A percentile compares a stretch with the other conserved stretches of the same genome.
Conservation (phyloP, 2,113 vertebrate genomes). For the Cheilinus undulatus region DNA sequence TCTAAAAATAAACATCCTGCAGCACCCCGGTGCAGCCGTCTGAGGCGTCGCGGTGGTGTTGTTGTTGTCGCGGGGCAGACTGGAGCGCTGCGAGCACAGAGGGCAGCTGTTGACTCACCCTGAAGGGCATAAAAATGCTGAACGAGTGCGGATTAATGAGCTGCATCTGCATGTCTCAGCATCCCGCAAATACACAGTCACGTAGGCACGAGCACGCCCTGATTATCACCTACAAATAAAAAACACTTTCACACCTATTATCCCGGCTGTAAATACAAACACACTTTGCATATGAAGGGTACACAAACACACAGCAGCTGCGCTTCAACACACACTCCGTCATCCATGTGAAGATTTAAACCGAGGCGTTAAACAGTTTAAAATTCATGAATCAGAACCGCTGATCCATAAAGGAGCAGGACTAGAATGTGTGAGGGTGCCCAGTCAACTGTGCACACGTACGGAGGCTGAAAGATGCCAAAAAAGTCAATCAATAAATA, state of each 20-base stretch:
- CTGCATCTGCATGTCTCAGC: slow-evolving; percentile 69
- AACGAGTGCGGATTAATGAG: slow-evolving; percentile 71
- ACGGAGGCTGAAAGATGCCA: too few species aligned
- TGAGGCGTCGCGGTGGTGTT: background rate
- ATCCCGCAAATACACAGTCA: slow-evolving; percentile 22
- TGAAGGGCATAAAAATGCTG: slow-evolving; percentile 76
- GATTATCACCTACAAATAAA: background rate
- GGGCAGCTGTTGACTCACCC: slow-evolving; percentile 73
- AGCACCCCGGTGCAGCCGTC: slow-evolving; percentile 6
- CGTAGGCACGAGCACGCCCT: background rate
- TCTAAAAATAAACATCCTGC: slow-evolving; percentile 44
- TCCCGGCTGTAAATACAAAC: slow-evolving; percentile 16
- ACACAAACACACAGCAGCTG: background rate
- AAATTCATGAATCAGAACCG: background rate
- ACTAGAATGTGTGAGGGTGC: slow-evolving; percentile 1
- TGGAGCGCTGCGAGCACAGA: slow-evolving; percentile 42
- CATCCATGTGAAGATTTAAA: background rate
- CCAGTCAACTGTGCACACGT: background rate
- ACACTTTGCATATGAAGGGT: slow-evolving; percentile 20
- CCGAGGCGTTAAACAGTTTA: background rate
- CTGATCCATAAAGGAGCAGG: slow-evolving; percentile 20
- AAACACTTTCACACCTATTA: slow-evolving; percentile 32
- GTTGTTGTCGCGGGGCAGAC: slow-evolving; percentile 4
- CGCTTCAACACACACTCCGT: background rate
- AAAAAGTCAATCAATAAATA: too few species aligned